Evolutionary conservation across 2,888 invertebrate species (phyloP), one percentile per base, ranked within the genome.

Genomic region (Carterocephalus palaemon): DNA sequence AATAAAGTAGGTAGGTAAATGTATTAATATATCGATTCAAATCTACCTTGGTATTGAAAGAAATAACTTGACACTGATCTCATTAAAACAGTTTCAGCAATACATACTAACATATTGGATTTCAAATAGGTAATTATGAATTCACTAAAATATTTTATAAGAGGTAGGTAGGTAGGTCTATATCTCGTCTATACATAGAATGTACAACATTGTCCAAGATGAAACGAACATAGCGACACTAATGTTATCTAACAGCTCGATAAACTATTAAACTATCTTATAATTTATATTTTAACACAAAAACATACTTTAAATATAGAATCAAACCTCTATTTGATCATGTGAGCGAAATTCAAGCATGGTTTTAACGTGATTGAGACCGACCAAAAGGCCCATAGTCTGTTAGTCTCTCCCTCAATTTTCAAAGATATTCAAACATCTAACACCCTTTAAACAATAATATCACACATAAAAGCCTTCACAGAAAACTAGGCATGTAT

Each of bases 371-470:
- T 58, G 64, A 71, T 60, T 56, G 58, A 64, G 65, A 70, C 68
- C 67, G 66, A 71, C 69, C 60, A 66, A 72, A 61, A 61, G 61
- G 64, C 57, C 59, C 66, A 55, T 58, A 70, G 83, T 78, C 83
- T 60, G 70, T 60, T 61, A 71, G 86, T 86, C 86, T 86, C 86
- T 86, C 86, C 86, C 86, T 82, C 70, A 73, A 79, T 73, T 85
- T 74, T 73, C 66, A 68, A 64, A 63, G 66, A 66, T 64, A 71
- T 63, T 57, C 59, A 53, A 56, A 47, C 43, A 54, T 61, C 22
- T 57, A 50, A 47, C 45, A 50, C 19, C 20, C 48, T 46, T 56
- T 55, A 64, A 67, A 61, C 48, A 51, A 24, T 40, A 55, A 48
- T 24, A 62, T 66, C 59, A 56, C 45, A 54, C 60, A 61, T 69